A percentile compares a stretch with the other conserved stretches of the same genome.
These are phyloP conservation scores for Carcina quercana DNA, from an alignment of 2,888 invertebrate species.

Conservation along the genomic window DNA sequence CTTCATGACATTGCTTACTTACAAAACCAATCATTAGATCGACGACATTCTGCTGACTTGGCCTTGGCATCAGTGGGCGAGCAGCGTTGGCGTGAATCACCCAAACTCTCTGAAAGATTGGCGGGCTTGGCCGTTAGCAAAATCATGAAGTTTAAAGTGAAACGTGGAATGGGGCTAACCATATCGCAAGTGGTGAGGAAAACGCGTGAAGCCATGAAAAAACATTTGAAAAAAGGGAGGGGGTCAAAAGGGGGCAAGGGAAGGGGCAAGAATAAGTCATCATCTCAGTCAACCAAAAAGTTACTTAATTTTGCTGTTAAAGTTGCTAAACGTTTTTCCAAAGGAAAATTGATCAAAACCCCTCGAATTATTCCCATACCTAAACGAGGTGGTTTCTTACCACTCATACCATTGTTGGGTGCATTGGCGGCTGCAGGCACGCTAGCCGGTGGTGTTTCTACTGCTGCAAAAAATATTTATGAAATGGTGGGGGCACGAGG, in stretches of 20 bases:
- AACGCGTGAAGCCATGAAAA: neutral
- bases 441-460: conserved; percentile 33
- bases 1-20: conserved; percentile 10
- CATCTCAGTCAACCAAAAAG: neutral
- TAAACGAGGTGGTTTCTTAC: conserved; percentile 31
- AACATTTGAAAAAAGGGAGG: no score
- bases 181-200: neutral
- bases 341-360: neutral
- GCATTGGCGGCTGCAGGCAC: conserved; percentile 31
- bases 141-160: conserved; percentile 7
- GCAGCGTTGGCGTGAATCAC: no score
- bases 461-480: conserved; percentile 28
- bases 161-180: conserved; percentile 3
- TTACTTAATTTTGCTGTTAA: neutral
- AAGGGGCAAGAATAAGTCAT: no score
- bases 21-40: conserved; percentile 9
- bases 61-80: conserved; percentile 15
- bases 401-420: conserved; percentile 34
- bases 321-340: conserved; percentile 1
- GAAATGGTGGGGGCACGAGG: conserved; percentile 27
- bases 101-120: no score
- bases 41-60: conserved; percentile 31
- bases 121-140: conserved; percentile 10
- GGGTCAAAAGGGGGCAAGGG: no score
- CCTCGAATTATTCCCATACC: conserved; percentile 21